Percentiles rank a stretch among this genome's conserved stretches.
Conservation (phyloP, 2,797 vertebrate species). For the Brachyalestes nurse region DNA sequence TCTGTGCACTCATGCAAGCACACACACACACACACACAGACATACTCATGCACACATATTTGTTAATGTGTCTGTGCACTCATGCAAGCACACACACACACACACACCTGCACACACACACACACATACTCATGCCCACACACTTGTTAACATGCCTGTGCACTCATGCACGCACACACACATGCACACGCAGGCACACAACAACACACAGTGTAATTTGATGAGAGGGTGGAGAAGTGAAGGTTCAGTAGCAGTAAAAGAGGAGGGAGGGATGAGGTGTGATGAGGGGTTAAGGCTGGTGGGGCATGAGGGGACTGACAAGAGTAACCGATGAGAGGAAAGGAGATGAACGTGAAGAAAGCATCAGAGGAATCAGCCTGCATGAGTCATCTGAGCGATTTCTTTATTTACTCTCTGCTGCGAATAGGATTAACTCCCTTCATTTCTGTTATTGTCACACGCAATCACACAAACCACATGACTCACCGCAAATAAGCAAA, state of each 20-base stretch:
- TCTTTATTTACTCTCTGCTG: neutral
- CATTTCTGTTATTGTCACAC: neutral
- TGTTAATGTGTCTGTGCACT: too few species aligned
- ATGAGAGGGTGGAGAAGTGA: slow-evolving; percentile 3
- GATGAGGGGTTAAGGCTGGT: slow-evolving; percentile 11
- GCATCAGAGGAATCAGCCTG: neutral
- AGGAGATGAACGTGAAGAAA: neutral
- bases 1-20: slow-evolving; percentile 68
- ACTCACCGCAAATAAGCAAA: slow-evolving; percentile 25
- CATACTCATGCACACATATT: slow-evolving; percentile 5
- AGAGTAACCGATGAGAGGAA: neutral
- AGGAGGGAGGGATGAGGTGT: neutral
- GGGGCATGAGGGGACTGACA: neutral
- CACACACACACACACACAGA: neutral
- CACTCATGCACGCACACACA: slow-evolving; percentile 34
- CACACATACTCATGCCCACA: slow-evolving; percentile 8
- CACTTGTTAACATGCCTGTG: neutral
- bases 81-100: neutral
- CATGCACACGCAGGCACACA: slow-evolving; percentile 58
- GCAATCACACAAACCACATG: neutral
- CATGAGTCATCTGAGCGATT: neutral
- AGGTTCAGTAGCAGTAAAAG: neutral
- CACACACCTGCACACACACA: slow-evolving; percentile 44
- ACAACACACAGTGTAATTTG: slow-evolving; percentile 8
- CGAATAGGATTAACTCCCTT: neutral